phyloP scores from a whole-genome alignment of 2,888 invertebrate species.

The Teleiodes luculella region DNA sequence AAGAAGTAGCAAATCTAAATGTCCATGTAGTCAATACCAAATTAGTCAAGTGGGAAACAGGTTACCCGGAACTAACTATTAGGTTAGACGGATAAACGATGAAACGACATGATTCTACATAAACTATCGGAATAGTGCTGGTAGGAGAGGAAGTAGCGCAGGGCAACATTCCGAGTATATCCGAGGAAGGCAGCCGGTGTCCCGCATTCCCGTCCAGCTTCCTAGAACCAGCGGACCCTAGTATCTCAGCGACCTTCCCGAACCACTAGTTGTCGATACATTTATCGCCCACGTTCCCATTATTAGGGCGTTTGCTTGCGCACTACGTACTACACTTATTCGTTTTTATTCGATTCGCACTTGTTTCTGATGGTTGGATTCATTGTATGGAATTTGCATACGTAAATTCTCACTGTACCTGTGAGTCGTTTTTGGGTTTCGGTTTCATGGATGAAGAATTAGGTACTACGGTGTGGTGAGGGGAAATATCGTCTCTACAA shows the following conservation, averaged over 20 bases:
- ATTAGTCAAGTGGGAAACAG: conserved; percentile 2
- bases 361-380: too few species aligned
- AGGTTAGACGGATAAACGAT: conserved; percentile 8
- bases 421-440: too few species aligned
- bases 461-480: too few species aligned
- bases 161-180: conserved; percentile 48
- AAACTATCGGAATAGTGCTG: conserved; percentile 26
- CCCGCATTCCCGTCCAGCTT: conserved; percentile 63
- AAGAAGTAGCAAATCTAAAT: too few species aligned
- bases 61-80: conserved; percentile 1
- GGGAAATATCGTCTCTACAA: too few species aligned
- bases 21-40: not conserved
- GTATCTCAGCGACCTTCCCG: conserved; percentile 31
- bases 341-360: too few species aligned
- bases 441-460: too few species aligned
- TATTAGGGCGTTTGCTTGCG: too few species aligned
- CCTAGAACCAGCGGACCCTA: conserved; percentile 61
- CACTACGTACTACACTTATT: too few species aligned
- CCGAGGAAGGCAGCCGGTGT: conserved; percentile 44
- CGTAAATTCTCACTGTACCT: too few species aligned
- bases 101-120: not conserved
- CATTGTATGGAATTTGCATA: too few species aligned
- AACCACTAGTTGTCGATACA: conserved; percentile 36
- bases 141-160: conserved; percentile 38
- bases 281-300: conserved; percentile 60